Conservation (phyloP, 2,113 vertebrate genomes). For the Tenebrosternarchus preto region DNA sequence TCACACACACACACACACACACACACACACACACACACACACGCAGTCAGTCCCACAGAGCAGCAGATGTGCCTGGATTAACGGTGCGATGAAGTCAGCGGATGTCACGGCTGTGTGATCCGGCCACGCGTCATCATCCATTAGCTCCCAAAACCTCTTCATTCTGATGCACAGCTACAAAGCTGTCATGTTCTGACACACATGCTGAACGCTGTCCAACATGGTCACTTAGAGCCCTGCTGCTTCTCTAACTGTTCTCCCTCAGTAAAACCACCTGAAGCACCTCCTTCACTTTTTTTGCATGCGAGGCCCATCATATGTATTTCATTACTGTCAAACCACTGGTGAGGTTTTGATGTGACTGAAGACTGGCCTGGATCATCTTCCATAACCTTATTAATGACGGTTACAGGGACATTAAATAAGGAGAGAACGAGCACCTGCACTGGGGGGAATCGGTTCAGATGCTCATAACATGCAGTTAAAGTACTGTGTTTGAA, state of each 20-base stretch:
- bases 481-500: no score
- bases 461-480: no score
- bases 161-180: not conserved
- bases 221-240: not conserved
- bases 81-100: slow-evolving; percentile 11
- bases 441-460: no score
- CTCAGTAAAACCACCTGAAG: no score
- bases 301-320: no score
- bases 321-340: no score
- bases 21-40: not conserved
- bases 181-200: slow-evolving; percentile 33
- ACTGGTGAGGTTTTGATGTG: no score
- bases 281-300: no score
- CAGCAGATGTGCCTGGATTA: slow-evolving; percentile 20
- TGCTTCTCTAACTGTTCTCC: not conserved
- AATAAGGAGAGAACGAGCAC: no score
- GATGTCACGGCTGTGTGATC: slow-evolving; percentile 10
- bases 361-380: no score
- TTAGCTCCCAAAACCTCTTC: slow-evolving; percentile 36
- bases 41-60: not conserved
- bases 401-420: no score
- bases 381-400: no score
- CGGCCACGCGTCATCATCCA: slow-evolving; percentile 33
- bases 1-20: not conserved
- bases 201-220: not conserved